These are phyloP conservation scores for Zosterops hypoxanthus DNA, from an alignment of 2,113 vertebrate genomes.

Conservation along the genomic window DNA sequence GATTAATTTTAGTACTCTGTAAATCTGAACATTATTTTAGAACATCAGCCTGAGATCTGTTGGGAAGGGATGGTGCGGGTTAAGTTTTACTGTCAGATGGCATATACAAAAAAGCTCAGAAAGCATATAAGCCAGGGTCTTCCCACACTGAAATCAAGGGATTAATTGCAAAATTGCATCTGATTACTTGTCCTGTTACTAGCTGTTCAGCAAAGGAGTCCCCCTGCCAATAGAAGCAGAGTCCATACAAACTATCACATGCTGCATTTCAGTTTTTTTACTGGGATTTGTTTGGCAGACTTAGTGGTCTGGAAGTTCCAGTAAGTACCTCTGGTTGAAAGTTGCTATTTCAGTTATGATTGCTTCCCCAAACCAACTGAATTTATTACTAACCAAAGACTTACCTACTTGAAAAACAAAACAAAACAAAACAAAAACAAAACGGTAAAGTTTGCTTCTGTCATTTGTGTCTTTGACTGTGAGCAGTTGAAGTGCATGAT, in stretches of 20 bases:
- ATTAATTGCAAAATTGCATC: not conserved
- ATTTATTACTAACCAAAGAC: constrained; percentile 54
- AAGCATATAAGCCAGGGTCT: not conserved
- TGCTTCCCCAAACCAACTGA: not conserved
- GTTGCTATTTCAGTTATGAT: not conserved
- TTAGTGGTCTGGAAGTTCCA: not conserved
- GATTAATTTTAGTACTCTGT: not conserved
- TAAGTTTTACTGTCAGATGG: not conserved
- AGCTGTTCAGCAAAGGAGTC: not conserved
- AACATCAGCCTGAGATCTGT: not conserved
- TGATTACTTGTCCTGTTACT: not conserved
- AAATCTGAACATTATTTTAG: constrained; percentile 12
- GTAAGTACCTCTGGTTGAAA: constrained; percentile 17
- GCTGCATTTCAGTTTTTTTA: not conserved
- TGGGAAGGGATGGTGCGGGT: not conserved
- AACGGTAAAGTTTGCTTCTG: not conserved
- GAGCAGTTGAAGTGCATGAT: not conserved
- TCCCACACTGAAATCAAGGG: not conserved
- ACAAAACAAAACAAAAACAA: not conserved
- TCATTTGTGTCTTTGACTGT: constrained; percentile 20
- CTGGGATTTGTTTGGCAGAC: not conserved
- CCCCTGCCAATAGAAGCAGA: not conserved
- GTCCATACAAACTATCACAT: not conserved
- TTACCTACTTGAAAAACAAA: constrained; percentile 36
- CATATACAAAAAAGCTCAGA: not conserved